phyloP scores from a whole-genome alignment of 2,113 vertebrate species.

The Oriolus oriolus region DNA sequence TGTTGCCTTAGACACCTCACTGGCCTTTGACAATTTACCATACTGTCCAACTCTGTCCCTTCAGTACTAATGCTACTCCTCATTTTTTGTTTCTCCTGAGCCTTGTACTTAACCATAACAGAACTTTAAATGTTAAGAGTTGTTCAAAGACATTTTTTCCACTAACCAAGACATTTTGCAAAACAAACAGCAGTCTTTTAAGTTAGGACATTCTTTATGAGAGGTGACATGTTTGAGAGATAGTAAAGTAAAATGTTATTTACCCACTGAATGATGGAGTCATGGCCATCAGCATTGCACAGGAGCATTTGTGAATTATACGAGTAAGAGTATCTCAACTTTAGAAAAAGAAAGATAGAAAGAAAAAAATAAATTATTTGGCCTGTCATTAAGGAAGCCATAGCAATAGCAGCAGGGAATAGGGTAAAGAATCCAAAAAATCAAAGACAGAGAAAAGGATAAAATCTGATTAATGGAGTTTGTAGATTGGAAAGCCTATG shows the following conservation, averaged over 20 bases:
- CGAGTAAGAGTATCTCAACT: background rate
- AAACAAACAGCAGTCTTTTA: background rate
- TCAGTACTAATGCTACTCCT: background rate
- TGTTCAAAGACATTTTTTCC: background rate
- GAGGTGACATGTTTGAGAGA: background rate
- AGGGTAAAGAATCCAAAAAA: conserved; percentile 5
- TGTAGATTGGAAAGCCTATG: conserved; percentile 13
- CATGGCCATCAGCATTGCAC: background rate
- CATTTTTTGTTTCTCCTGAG: background rate
- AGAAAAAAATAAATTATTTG: background rate
- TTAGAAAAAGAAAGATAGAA: background rate
- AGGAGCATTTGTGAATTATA: background rate
- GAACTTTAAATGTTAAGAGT: background rate
- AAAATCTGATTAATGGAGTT: conserved; percentile 59
- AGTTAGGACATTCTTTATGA: background rate
- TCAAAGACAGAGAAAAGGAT: conserved; percentile 12
- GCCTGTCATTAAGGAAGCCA: conserved; percentile 5
- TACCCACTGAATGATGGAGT: background rate
- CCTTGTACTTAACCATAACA: background rate
- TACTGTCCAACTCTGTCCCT: background rate
- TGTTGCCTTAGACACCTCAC: background rate
- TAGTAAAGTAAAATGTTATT: background rate
- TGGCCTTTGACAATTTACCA: background rate
- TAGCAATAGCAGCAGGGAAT: conserved; percentile 7
- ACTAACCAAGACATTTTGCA: background rate